Evolutionary conservation across 1,140 invertebrate genomes (phyloP), one percentile per base, ranked within the genome.

Genomic region (Temnothorax nylanderi): DNA sequence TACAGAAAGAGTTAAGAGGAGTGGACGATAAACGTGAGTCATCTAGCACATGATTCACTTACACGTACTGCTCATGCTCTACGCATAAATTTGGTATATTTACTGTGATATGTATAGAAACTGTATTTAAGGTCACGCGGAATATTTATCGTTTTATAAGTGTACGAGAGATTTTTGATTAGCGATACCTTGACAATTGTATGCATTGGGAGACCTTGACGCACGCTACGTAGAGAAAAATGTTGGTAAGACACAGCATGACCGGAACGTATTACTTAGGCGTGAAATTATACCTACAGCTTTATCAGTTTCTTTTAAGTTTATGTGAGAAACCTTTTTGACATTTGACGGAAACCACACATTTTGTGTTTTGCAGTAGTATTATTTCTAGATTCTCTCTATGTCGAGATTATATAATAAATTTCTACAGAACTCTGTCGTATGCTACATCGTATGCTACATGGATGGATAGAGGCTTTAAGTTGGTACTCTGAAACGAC

Each of bases 81-180:
- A 60, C 47, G 8, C 7, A 75, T 54, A 74, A n/a, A 72, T 87
- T 81, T 89, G 76, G 64, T 74, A 76, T 56, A 78, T 78, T 62
- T 76, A 87, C 88, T 90, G 89, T 89, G 88, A 90, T 90, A 90
- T 89, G 37, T 89, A 84, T 90, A 90, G 72, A 84, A 65, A 49
- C 11, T 56, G 47, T 65, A 5, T 78, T 82, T 77, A 87, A 76
- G 69, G 87, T 77, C 10, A 47, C 26, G 8, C 26, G 13, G n/a
- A 75, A 84, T 89, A 86, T 87, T 87, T 62, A 64, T 85, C 44
- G 6, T 62, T 81, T 44, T 44, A 64, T 16, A 49, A 69, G 51
- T 82, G 13, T 74, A 72, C 21, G 56, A 71, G 34, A 65, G 26
- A 26, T 26, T 26, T 34, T 77, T 69, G 75, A 67, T 74, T 60